Base-by-base conservation (phyloP, 2,113 vertebrate species). In the Sitta europaea region DNA sequence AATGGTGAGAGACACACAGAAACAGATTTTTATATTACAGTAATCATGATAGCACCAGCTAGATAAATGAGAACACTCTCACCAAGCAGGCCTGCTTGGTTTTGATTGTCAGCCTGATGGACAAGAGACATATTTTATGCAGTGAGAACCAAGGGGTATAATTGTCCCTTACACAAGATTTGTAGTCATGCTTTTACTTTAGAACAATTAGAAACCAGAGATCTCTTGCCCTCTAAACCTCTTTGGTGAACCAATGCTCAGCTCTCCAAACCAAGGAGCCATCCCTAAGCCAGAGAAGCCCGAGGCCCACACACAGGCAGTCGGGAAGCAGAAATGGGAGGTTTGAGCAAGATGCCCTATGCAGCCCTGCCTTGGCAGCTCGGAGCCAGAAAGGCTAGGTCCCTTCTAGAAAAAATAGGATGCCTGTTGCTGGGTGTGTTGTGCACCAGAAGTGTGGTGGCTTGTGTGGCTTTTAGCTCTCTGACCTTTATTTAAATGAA, bases 401-500 rank as follows among this genome's bases (percentile, higher is more conserved):
- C 55, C 28, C 35, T 27, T 51, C 86, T 58, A 74, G 55, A 53
- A 65, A 90, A 92, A 71, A 68, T 68, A 91, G 40, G n/a, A 72
- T 63, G 89, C 57, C 59, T 89, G 78, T 84, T 63, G 58, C 40
- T 72, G 71, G 23, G 47, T 57, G 45, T 61, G 33, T 50, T 81
- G 45, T 19, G 36, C 50, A 53, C 61, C 73, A 67, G 23, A 78
- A 70, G 38, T 24, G 38, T 19, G n/a, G n/a, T 36, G 67, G 51
- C 22, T 86, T 81, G 54, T 35, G 81, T 18, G 68, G 86, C 74
- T 88, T 95, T 83, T 77, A 80, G 71, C 67, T 72, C 62, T 33
- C 66, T 87, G 94, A 92, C 87, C 85, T 90, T 88, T 92, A 68
- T 94, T 94, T 94, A 94, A 96, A 86, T 92, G 68, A 94, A 94